Evolutionary conservation across 2,888 invertebrate species (phyloP).

Genomic region (Mythimna ferrago): DNA sequence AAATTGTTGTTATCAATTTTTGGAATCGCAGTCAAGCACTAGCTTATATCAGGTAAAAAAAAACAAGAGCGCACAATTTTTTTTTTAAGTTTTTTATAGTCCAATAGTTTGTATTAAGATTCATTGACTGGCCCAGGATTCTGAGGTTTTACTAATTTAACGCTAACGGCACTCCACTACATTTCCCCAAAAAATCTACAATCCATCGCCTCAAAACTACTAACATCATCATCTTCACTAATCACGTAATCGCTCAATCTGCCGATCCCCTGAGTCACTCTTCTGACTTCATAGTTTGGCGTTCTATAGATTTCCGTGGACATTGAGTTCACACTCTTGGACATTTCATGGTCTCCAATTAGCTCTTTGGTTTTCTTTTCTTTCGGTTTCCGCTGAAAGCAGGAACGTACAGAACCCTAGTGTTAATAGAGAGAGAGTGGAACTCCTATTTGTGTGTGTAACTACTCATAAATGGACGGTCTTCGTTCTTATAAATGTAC

Average conservation of each 20-base stretch:
- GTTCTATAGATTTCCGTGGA: not conserved
- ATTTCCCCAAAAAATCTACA: not conserved
- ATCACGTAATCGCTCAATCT: not conserved
- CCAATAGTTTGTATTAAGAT: too few relatives aligned
- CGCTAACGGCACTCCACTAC: too few relatives aligned
- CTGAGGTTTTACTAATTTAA: too few relatives aligned
- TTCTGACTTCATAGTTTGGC: conserved; percentile 27
- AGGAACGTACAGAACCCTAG: conserved; percentile 10
- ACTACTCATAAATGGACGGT: too few relatives aligned
- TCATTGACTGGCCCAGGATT: too few relatives aligned
- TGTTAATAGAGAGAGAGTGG: not conserved
- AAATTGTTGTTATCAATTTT: too few relatives aligned
- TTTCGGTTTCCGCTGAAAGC: conserved; percentile 32
- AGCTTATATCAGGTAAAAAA: too few relatives aligned
- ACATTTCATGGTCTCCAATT: conserved; percentile 7
- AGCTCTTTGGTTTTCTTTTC: conserved; percentile 2
- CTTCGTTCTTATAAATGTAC: too few relatives aligned
- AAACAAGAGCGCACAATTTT: too few relatives aligned
- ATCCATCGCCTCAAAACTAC: conserved; percentile 4
- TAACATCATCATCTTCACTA: conserved; percentile 21
- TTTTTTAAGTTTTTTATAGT: too few relatives aligned
- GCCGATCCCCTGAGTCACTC: not conserved
- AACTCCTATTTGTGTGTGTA: too few relatives aligned
- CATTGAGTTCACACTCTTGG: not conserved
- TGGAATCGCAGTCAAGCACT: too few relatives aligned